These are phyloP conservation scores for Drosophila kanekoi DNA, from an alignment of 2,888 invertebrate genomes.

Conservation along the genomic window DNA sequence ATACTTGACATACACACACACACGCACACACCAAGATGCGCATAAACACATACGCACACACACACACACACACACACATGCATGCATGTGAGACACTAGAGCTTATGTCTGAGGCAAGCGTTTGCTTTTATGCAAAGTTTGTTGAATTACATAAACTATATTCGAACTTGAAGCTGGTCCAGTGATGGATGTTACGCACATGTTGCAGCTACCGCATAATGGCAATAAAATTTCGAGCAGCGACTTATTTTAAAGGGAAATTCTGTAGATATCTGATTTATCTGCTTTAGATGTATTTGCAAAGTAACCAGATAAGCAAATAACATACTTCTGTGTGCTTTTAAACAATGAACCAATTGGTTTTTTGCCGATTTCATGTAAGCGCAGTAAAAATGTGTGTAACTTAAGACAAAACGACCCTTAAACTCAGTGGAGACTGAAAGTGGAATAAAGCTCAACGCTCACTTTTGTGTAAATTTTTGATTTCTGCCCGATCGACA, in stretches of 20 bases:
- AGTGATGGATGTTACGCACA: constrained; percentile 37
- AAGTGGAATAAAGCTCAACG: too few relatives aligned
- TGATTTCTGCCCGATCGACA: too few relatives aligned
- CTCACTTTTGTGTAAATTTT: too few relatives aligned
- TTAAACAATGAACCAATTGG: too few relatives aligned
- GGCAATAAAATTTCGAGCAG: constrained; percentile 20
- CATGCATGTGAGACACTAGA: constrained; percentile 15
- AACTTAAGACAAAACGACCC: too few relatives aligned
- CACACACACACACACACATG: background rate
- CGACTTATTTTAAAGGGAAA: constrained; percentile 11
- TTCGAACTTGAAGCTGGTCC: constrained; percentile 49
- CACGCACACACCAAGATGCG: background rate
- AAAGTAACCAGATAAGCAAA: too few relatives aligned
- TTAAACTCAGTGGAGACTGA: too few relatives aligned
- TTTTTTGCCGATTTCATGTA: too few relatives aligned
- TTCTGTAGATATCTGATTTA: background rate
- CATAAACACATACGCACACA: constrained; percentile 1
- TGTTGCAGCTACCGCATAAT: constrained; percentile 35
- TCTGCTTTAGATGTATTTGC: background rate
- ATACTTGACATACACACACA: constrained; percentile 16
- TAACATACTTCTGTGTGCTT: too few relatives aligned
- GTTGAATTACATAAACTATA: constrained; percentile 57
- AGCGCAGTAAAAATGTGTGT: too few relatives aligned
- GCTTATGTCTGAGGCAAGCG: constrained; percentile 39
- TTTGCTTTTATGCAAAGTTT: constrained; percentile 69